Base-by-base conservation (phyloP, 2,888 invertebrate genomes). In the Sisyra nigra region DNA sequence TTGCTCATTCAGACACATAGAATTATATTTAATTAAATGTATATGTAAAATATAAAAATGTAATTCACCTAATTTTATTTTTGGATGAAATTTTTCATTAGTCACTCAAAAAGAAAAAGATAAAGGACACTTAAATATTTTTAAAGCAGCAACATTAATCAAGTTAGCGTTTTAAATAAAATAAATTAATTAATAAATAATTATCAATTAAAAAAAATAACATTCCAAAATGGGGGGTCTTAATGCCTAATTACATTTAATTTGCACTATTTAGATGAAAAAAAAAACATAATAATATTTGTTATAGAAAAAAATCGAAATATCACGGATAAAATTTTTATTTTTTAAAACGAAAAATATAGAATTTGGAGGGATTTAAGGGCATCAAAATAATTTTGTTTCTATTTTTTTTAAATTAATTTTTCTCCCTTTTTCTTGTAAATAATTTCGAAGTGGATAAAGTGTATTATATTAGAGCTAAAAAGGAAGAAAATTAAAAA, bases 281-380 rank as follows among this genome's bases (percentile, higher is more conserved):
- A 41, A 41, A 31, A 34, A n/a, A n/a, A n/a, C n/a, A n/a, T n/a
- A n/a, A n/a, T n/a, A n/a, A n/a, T n/a, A n/a, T n/a, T n/a, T n/a
- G n/a, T n/a, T n/a, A n/a, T 13, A 35, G 17, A 35, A 11, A 15
- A 15, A 15, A 15, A 35, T 35, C 14, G 17, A 35, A 35, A 35
- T 35, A 35, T 35, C 14, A 15, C 17, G 14, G 14, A 15, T 35
- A 5, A n/a, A n/a, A 15, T 13, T 15, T 13, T 15, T 15, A 35
- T 35, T 35, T 35, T 35, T 15, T 35, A 13, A 41, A 59, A 24
- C 7, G 24, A 24, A 24, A 24, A 24, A 7, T 24, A 24, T 24
- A 24, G 24, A 24, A 24, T 62, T 62, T 62, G 59, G 59, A 59
- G 64, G 64, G 63, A 64, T 65, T 60, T 56, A 62, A 61, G 64